Evolutionary conservation across 37 sponge, comb jelly and placozoan genomes (phyloP).

Genomic region (Ephydatia muelleri): DNA sequence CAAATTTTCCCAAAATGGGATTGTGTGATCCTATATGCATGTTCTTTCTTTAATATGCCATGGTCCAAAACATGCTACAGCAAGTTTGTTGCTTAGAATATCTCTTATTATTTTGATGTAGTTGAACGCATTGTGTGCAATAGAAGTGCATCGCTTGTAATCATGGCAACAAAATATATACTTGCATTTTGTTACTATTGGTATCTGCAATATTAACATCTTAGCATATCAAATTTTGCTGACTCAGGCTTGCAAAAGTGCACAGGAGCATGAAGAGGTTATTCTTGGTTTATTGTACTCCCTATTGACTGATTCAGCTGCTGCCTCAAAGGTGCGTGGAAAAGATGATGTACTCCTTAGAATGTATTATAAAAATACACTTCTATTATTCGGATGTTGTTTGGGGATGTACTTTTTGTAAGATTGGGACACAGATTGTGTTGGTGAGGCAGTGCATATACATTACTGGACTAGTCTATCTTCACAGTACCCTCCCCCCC

Average conservation of each 20-base stretch:
- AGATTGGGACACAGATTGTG: neutral
- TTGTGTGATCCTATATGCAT: too few relatives aligned
- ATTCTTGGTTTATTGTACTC: slow-evolving; percentile 76
- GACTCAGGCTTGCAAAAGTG: slow-evolving; percentile 63
- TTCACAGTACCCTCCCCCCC: neutral
- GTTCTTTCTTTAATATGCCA: too few relatives aligned
- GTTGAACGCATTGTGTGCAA: too few relatives aligned
- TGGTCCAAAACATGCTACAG: too few relatives aligned
- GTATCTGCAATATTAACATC: neutral
- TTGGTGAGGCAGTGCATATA: too few relatives aligned
- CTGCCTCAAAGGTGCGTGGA: slow-evolving; percentile 69
- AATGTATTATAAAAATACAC: neutral
- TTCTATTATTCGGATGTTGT: too few relatives aligned
- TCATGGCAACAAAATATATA: neutral
- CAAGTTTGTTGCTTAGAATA: too few relatives aligned
- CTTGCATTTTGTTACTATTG: neutral
- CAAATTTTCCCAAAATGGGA: too few relatives aligned
- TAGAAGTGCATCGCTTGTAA: too few relatives aligned
- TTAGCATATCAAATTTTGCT: neutral
- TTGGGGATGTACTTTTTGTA: neutral
- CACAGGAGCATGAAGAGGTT: slow-evolving; percentile 84
- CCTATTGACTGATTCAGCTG: slow-evolving; percentile 75
- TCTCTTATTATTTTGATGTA: too few relatives aligned
- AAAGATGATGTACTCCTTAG: too few relatives aligned
- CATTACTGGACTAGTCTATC: neutral